Base-by-base conservation (phyloP, 1,140 invertebrate species). In the Saccostrea glomerata region DNA sequence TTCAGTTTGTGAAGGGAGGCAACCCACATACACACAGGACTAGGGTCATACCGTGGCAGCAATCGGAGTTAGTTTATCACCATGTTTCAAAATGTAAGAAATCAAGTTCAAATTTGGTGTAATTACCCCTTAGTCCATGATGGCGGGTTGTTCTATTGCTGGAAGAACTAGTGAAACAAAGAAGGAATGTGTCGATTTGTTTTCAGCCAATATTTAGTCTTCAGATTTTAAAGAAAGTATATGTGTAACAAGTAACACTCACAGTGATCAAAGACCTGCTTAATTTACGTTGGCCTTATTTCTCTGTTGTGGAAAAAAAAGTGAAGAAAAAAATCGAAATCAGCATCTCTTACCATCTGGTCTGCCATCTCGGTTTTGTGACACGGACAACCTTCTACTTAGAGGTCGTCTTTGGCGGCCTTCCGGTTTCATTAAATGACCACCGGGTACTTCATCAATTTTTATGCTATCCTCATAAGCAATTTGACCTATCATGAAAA, bases 361-460 rank as follows among this genome's bases (percentile, higher is more conserved):
- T 54, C 54, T 84, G 54, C 82, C 9, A 20, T 54, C 82, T 56
- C 82, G 82, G 23, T 54, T 55, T 56, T 84, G 40, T 56, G 40
- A 55, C 20, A 84, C 12, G 15, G 82, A 84, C 82, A 25, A 1
- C n/a, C 82, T 84, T 54, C 82, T 84, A 54, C 54, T 54, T 55
- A 84, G 47, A 15, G 82, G 82, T 36, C 54, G 82, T 12, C 47
- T 36, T 55, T 25, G 40, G 6, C 54, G 40, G n/a, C 36, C 82
- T n/a, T 84, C 86, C 0, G 86, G 83, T 60, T 92, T 88, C 77
- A 93, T 90, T 60, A 92, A 83, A 82, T 93, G 87, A 13, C 92
- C 92, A 6, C 90, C 90, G 0, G 92, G 91, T 15, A 92, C 88
- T 1, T 90, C 63, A 63, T 92, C 91, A 73, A 91, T 89, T 82